Evolutionary conservation across 2,888 invertebrate genomes (phyloP).

Genomic region (Platycheirus rosarum): DNA sequence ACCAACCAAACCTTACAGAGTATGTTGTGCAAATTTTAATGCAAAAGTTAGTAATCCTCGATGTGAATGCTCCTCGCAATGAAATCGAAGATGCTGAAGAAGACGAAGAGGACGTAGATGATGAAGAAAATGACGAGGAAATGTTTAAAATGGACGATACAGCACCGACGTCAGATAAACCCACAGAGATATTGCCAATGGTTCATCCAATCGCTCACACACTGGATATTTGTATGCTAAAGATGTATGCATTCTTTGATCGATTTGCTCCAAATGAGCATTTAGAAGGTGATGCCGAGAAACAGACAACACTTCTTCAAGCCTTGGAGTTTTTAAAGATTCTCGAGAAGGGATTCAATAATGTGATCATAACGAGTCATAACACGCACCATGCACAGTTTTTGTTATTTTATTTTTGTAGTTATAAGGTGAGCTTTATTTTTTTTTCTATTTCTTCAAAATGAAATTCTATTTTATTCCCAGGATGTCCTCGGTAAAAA

Average conservation of each 20-base stretch:
- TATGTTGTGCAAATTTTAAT: conserved; percentile 89
- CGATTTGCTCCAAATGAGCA: conserved; percentile 75
- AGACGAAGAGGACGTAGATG: conserved; percentile 83
- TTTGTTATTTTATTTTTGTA: conserved; percentile 88
- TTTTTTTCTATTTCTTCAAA: no score
- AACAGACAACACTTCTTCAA: conserved; percentile 83
- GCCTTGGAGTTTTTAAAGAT: conserved; percentile 83
- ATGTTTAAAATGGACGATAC: conserved; percentile 80
- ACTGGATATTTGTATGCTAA: conserved; percentile 90
- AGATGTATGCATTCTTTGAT: conserved; percentile 87
- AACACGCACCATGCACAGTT: conserved; percentile 92
- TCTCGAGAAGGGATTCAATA: conserved; percentile 89
- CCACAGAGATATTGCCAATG: conserved; percentile 77
- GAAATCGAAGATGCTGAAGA: conserved; percentile 84
- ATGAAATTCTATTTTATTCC: conserved; percentile 1
- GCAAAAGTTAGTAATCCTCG: conserved; percentile 89
- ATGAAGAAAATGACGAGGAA: conserved; percentile 78
- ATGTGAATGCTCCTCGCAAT: conserved; percentile 86
- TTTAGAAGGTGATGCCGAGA: conserved; percentile 78
- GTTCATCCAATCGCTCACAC: conserved; percentile 85
- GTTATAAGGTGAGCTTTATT: conserved; percentile 84
- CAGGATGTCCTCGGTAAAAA: conserved; percentile 83
- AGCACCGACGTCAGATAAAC: neutral
- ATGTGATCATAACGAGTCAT: conserved; percentile 91
- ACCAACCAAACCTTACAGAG: conserved; percentile 88